Evolutionary conservation across 2,888 invertebrate genomes (phyloP).

Genomic region (Eupithecia subfuscata): DNA sequence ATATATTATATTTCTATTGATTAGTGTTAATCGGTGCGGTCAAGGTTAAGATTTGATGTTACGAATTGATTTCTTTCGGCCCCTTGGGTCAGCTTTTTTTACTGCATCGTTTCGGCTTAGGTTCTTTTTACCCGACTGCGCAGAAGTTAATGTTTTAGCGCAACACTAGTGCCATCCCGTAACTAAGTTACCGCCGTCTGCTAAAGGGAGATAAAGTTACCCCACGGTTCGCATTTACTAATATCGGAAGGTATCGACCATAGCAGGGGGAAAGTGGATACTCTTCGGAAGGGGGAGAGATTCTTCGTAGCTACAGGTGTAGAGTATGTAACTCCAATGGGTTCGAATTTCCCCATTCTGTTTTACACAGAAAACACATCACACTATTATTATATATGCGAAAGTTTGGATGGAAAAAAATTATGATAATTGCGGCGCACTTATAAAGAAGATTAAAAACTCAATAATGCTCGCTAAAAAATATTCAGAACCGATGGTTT

Average conservation of each 20-base stretch:
- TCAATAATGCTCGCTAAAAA: too few relatives aligned
- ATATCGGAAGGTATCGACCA: constrained; percentile 5
- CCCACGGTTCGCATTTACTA: constrained; percentile 5
- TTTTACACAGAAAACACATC: too few relatives aligned
- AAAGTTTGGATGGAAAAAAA: too few relatives aligned
- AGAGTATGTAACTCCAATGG: neutral
- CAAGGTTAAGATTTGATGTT: neutral
- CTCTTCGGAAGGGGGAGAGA: neutral
- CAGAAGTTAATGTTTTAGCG: neutral
- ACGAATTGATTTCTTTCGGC: too few relatives aligned
- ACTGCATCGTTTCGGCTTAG: constrained; percentile 3
- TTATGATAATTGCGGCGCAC: too few relatives aligned
- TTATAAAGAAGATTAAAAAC: too few relatives aligned
- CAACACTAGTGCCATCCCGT: constrained; percentile 12
- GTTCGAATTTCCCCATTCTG: too few relatives aligned
- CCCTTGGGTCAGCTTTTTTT: too few relatives aligned
- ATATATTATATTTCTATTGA: neutral
- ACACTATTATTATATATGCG: too few relatives aligned
- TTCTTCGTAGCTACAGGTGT: neutral
- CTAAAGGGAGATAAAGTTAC: constrained; percentile 15
- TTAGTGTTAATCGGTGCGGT: neutral
- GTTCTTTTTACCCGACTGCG: neutral
- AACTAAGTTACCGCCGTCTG: constrained; percentile 20
- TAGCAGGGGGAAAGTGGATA: neutral
- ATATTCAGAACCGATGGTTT: too few relatives aligned